A percentile compares a stretch with the other conserved stretches of the same genome.
phyloP scores from a whole-genome alignment of 2,113 vertebrate genomes.

The Ceyx cyanopectus region DNA sequence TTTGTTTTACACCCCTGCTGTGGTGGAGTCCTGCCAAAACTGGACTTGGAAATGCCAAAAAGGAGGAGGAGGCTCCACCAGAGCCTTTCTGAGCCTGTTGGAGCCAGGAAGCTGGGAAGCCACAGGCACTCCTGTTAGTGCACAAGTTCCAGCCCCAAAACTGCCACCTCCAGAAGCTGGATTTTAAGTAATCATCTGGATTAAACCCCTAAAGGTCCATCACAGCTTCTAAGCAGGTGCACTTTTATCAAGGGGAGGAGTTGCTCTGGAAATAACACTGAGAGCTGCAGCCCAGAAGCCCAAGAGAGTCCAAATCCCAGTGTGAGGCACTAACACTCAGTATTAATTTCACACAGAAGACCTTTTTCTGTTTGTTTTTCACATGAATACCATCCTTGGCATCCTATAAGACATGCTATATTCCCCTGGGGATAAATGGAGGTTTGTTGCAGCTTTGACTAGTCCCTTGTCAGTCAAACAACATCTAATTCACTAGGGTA shows the following conservation, averaged over 20 bases:
- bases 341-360: constrained; percentile 38
- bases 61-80: neutral
- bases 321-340: neutral
- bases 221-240: neutral
- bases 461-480: constrained; percentile 42
- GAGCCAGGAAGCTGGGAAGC: neutral
- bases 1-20: neutral
- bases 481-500: constrained; percentile 10
- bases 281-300: neutral
- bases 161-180: neutral
- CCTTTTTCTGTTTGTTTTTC: constrained; percentile 42
- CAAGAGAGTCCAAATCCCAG: neutral
- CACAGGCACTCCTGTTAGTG: neutral
- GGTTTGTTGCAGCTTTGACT: constrained; percentile 54
- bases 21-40: neutral
- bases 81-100: neutral
- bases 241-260: neutral
- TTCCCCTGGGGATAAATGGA: constrained; percentile 31
- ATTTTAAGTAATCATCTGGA: neutral
- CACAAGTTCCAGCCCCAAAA: neutral
- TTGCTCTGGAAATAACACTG: neutral
- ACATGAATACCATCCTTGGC: constrained; percentile 44
- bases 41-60: neutral
- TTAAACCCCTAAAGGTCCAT: neutral
- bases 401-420: neutral